Conservation (phyloP, 2,113 vertebrate genomes). For the Corythornis cristatus region DNA sequence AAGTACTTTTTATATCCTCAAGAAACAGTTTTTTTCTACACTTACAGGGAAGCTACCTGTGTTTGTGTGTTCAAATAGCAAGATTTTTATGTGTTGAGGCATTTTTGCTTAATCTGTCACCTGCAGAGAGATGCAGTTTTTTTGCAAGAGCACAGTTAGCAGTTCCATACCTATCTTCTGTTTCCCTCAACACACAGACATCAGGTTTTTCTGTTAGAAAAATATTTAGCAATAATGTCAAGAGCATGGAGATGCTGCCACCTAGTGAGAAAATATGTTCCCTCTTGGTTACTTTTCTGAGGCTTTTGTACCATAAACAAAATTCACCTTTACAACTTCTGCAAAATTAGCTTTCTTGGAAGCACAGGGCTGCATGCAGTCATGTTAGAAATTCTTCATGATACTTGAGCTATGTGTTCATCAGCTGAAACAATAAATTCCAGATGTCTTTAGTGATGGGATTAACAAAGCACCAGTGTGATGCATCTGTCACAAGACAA, state of each 20-base stretch:
- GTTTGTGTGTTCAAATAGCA: not conserved
- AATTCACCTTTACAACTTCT: not conserved
- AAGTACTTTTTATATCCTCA: not conserved
- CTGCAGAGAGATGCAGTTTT: not conserved
- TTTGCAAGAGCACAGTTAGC: not conserved
- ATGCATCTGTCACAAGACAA: not conserved
- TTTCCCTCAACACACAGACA: not conserved
- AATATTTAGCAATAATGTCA: not conserved
- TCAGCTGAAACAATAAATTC: not conserved
- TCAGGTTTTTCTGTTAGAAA: not conserved
- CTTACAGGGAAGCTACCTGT: not conserved
- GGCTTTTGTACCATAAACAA: not conserved
- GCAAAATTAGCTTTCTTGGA: not conserved
- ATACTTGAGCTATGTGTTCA: not conserved
- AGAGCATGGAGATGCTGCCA: not conserved
- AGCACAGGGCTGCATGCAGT: not conserved
- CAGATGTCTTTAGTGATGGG: not conserved
- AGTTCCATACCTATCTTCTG: not conserved
- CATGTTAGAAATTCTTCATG: not conserved
- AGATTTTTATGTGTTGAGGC: not conserved
- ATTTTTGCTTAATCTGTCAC: not conserved
- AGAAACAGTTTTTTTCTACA: not conserved
- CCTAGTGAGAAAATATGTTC: not conserved
- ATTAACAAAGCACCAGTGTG: not conserved
- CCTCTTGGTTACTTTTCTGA: not conserved